Base-by-base conservation (phyloP, 2,888 invertebrate genomes). In the Reticulitermes lucifugus region DNA sequence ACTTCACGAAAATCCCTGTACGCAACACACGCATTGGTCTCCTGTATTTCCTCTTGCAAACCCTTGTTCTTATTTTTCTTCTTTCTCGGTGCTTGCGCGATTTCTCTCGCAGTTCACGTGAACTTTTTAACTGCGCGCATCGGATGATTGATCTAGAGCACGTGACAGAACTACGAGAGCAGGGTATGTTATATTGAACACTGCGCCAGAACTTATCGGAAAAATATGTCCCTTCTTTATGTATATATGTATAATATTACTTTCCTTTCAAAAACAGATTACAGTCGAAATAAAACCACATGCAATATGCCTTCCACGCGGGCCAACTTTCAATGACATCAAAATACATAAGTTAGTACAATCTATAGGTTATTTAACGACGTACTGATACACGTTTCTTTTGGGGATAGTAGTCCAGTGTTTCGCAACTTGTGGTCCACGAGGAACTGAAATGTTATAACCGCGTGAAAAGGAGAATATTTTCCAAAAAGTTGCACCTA, bases 31-130 rank as follows among this genome's bases (percentile, higher is more conserved):
- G 65, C 65, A n/a, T 14, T 55, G 18, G 14, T 18, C 55, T 18
- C 55, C 55, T 55, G 18, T 55, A 55, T 55, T 55, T 55, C 55
- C 14, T 55, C 18, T 18, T 65, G 25, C n/a, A 65, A 65, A 25
- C 4, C 55, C 25, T 2, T 25, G 5, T 9, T 9, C 65, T 25
- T n/a, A 12, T 18, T 55, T 55, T 55, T 18, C n/a, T 7, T 18
- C 14, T 7, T 65, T 79, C 79, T 55, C 79, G 79, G 43, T 25
- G 43, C 41, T 51, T 18, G 29, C 80, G 80, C 25, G 60, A 80
- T 80, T 80, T 60, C 59, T 80, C 80, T 80, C 80, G 59, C 60
- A 80, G 22, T 80, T 80, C 80, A 80, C 80, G 59, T 80, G 80
- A 35, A 79, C 14, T 65, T 65, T 6, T 41, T 9, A 41, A 73